A percentile compares a stretch with the other conserved stretches of the same genome.
These are phyloP conservation scores for Bembecia ichneumoniformis DNA, from an alignment of 2,888 invertebrate species.

Conservation along the genomic window DNA sequence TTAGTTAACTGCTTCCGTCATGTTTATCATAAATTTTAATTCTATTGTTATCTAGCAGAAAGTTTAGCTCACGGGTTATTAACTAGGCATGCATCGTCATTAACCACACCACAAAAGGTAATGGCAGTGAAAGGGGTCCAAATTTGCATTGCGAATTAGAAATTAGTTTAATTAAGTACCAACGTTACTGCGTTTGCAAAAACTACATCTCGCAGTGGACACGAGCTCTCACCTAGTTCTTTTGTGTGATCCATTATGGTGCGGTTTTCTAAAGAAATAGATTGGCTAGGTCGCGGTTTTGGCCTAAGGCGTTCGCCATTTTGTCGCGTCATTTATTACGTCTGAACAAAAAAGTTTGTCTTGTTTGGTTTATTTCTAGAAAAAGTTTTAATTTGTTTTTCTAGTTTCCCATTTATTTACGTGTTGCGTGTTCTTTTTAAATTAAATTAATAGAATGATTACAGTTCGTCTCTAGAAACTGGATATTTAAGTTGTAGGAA, in stretches of 20 bases:
- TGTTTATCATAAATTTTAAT: background rate
- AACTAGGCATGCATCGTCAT: conserved; percentile 6
- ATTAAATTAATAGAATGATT: no score
- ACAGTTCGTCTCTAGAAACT: no score
- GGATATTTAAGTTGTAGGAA: no score
- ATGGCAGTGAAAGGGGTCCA: conserved; percentile 16
- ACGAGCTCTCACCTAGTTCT: conserved; percentile 19
- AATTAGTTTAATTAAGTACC: conserved; percentile 34
- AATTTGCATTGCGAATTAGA: conserved; percentile 29
- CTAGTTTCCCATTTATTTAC: no score
- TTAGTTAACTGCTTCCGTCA: no score
- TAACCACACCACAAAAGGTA: conserved; percentile 13
- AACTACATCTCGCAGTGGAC: conserved; percentile 11
- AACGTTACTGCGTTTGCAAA: conserved; percentile 24
- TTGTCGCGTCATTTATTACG: no score
- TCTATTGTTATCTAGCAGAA: conserved; percentile 6
- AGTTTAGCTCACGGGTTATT: conserved; percentile 10
- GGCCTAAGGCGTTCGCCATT: no score
- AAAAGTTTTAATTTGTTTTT: no score
- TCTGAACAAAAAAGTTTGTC: no score
- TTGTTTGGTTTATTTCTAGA: no score
- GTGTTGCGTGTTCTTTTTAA: no score
- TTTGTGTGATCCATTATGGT: conserved; percentile 11
- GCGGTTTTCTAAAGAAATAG: conserved; percentile 12
- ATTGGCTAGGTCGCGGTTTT: conserved; percentile 5